phyloP scores from a whole-genome alignment of 2,888 invertebrate genomes.

The Agonopterix alstromeriana region DNA sequence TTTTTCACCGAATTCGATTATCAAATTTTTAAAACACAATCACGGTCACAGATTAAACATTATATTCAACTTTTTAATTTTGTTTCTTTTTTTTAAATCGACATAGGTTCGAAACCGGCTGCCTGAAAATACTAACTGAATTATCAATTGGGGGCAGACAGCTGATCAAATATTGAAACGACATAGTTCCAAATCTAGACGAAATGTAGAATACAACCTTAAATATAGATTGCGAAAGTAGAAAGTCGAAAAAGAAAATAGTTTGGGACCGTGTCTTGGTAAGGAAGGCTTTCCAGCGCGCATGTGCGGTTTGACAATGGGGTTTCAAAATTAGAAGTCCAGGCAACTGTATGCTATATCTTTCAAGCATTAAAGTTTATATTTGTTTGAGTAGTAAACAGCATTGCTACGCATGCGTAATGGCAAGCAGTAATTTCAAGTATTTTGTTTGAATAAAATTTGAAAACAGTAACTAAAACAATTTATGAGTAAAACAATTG shows the following conservation, averaged over 20 bases:
- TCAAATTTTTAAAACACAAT: conserved; percentile 12
- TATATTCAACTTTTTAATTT: conserved; percentile 12
- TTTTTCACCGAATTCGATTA: conserved; percentile 1
- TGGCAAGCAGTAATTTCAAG: conserved; percentile 35
- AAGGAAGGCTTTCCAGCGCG: conserved; percentile 43
- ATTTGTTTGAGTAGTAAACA: not conserved
- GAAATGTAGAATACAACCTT: conserved; percentile 43
- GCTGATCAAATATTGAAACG: conserved; percentile 62
- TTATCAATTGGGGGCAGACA: conserved; percentile 67
- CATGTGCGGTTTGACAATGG: conserved; percentile 54
- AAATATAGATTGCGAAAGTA: conserved; percentile 36
- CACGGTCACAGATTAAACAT: conserved; percentile 11
- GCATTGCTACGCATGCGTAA: conserved; percentile 39
- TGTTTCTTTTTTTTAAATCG: conserved; percentile 17
- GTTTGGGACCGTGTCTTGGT: conserved; percentile 35
- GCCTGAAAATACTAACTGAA: conserved; percentile 54
- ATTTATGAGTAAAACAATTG: not conserved
- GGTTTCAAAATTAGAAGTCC: conserved; percentile 28
- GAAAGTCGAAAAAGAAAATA: conserved; percentile 27
- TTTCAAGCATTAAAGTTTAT: not conserved
- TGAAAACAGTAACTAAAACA: conserved; percentile 17
- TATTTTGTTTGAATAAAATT: conserved; percentile 42
- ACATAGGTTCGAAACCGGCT: conserved; percentile 44
- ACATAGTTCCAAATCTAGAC: conserved; percentile 40
- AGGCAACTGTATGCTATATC: not conserved